Base-by-base conservation (phyloP, 2,797 vertebrate genomes). In the Sebastes vulpes region DNA sequence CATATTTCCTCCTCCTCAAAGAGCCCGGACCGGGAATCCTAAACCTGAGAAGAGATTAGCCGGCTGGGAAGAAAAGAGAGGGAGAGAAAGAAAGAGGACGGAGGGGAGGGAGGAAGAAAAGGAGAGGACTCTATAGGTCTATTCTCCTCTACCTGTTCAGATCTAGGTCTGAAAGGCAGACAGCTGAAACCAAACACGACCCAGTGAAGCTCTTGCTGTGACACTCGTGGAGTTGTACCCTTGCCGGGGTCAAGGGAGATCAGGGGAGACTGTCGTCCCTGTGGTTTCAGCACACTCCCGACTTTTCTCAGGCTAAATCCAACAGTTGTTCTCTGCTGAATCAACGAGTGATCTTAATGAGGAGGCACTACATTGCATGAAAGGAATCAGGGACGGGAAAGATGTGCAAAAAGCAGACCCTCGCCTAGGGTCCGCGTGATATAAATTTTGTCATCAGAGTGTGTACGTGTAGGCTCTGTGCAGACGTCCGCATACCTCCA, bases 31-130 rank as follows among this genome's bases (percentile, higher is more conserved):
- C 77, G 83, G 93, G 94, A 96, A 96, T 95, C 92, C 91, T 96
- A 94, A 96, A 96, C 94, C 95, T 90, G 95, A 96, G 95, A 95
- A 92, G 92, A 97, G 96, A 96, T 97, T 96, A 97, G 90, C 90
- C n/a, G 70, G 74, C 72, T 63, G 42, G 88, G 87, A 92, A 94
- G 93, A 93, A 95, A 94, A 91, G 87, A 89, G 67, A 89, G 52
- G 14, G 38, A 82, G 72, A 85, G 83, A 87, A 87, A 80, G 63
- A 75, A 86, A 46, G 50, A 63, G 53, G 84, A 77, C 82, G 67
- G 79, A 81, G 82, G 65, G 80, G 70, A 85, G 32, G 72, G 48
- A 68, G 82, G 74, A 79, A 81, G 84, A 89, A 90, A 88, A 79
- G 82, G 32, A 84, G 75, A 76, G 85, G 79, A 52, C 76, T 88